Conservation (phyloP, 2,113 vertebrate genomes). For the Albula goreensis region DNA sequence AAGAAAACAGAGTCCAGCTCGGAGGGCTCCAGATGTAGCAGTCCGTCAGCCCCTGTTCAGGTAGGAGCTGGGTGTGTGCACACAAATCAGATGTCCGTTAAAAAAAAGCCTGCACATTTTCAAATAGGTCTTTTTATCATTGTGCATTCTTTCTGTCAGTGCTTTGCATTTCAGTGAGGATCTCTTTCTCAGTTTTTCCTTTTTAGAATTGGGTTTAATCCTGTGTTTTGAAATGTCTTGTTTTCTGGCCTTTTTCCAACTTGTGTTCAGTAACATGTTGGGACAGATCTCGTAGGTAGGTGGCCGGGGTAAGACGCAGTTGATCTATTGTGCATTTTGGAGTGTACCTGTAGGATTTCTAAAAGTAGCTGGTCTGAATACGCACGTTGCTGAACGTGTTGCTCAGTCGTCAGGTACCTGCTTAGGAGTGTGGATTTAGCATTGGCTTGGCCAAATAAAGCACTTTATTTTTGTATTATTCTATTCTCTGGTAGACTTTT, state of each 20-base stretch:
- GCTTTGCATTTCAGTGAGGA: background rate
- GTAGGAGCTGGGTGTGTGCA: conserved; percentile 64
- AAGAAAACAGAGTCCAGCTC: conserved; percentile 84
- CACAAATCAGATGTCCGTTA: background rate
- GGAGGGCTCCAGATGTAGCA: conserved; percentile 81
- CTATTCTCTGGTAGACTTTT: background rate
- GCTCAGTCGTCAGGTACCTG: background rate
- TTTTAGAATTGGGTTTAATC: background rate
- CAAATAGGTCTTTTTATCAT: background rate
- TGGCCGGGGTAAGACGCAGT: background rate
- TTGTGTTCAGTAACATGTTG: background rate
- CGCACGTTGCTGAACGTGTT: background rate
- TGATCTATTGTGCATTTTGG: background rate
- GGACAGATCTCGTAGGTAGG: background rate
- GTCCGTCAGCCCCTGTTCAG: conserved; percentile 83
- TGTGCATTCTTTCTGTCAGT: background rate
- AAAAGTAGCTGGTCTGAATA: background rate
- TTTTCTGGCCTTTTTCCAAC: background rate
- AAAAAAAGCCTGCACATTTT: background rate
- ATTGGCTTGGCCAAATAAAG: background rate
- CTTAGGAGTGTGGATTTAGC: background rate
- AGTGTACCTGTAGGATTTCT: background rate
- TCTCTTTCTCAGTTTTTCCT: background rate
- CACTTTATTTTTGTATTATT: background rate
- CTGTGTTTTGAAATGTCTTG: background rate